These are phyloP conservation scores for Mycalesis mineus DNA, from an alignment of 2,888 invertebrate species.

Conservation along the genomic window DNA sequence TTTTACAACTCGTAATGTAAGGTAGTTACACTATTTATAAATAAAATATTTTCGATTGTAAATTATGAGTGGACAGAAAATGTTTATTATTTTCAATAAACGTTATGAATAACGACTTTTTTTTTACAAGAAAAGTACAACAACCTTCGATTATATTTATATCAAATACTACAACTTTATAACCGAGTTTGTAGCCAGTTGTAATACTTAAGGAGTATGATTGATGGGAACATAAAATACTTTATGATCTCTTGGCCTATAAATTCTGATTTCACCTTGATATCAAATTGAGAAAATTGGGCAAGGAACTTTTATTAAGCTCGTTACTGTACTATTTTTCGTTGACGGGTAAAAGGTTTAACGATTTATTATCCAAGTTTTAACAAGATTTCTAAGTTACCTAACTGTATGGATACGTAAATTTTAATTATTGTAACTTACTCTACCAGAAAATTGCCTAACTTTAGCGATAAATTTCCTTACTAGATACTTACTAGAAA, in stretches of 20 bases:
- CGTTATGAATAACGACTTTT: conserved; percentile 42
- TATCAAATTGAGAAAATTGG: neutral
- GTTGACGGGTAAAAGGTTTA: neutral
- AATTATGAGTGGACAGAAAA: conserved; percentile 49
- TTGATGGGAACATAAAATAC: neutral
- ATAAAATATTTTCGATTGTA: conserved; percentile 51
- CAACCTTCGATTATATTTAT: no score
- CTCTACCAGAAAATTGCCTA: no score
- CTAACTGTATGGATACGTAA: no score
- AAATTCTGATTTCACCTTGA: neutral
- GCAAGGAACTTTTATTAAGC: neutral
- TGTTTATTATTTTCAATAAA: conserved; percentile 75
- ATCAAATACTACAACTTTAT: no score
- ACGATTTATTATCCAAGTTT: neutral
- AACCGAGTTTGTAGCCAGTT: neutral
- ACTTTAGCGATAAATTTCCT: no score
- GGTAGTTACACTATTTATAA: conserved; percentile 37
- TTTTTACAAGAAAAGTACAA: no score
- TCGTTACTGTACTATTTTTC: neutral
- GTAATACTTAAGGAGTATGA: neutral
- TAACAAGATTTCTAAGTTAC: neutral
- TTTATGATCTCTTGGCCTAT: neutral
- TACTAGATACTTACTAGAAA: no score
- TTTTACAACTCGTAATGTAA: conserved; percentile 33
- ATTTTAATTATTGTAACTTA: neutral